phyloP scores from a whole-genome alignment of 2,888 invertebrate genomes.

The Leucophenga montana region DNA sequence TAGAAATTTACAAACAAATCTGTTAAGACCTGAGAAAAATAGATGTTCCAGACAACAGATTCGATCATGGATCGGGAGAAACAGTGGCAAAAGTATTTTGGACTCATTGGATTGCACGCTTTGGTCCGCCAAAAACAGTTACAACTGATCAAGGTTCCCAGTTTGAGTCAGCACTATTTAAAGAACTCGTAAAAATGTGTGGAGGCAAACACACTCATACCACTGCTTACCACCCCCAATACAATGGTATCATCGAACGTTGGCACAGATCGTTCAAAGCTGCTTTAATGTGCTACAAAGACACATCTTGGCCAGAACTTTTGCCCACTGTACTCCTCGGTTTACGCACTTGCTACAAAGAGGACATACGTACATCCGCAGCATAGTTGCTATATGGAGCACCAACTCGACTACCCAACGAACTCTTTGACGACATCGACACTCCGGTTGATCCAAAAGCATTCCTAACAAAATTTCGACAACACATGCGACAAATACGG shows the following conservation, averaged over 20 bases:
- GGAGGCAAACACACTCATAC: slow-evolving; percentile 26
- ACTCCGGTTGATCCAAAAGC: background rate
- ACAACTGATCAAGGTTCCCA: background rate
- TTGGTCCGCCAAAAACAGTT: background rate
- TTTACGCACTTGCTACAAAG: slow-evolving; percentile 45
- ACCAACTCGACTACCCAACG: slow-evolving; percentile 37
- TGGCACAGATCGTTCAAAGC: slow-evolving; percentile 18
- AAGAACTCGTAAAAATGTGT: slow-evolving; percentile 3
- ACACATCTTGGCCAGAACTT: too few species aligned
- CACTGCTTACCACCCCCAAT: slow-evolving; percentile 21
- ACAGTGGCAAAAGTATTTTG: background rate
- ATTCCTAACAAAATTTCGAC: slow-evolving; percentile 23
- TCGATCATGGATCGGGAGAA: background rate
- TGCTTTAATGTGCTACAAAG: slow-evolving; percentile 58
- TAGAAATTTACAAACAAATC: too few species aligned
- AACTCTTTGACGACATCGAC: slow-evolving; percentile 43
- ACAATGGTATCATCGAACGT: slow-evolving; percentile 20
- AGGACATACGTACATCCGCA: slow-evolving; percentile 53
- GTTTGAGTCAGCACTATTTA: slow-evolving; percentile 14
- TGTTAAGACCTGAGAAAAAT: too few species aligned
- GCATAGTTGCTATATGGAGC: slow-evolving; percentile 60
- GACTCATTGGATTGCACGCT: background rate
- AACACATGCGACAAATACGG: slow-evolving; percentile 30
- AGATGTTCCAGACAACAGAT: too few species aligned
- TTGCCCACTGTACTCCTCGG: background rate